Evolutionary conservation across 2,888 invertebrate species (phyloP).

Genomic region (Drosophila yooni): DNA sequence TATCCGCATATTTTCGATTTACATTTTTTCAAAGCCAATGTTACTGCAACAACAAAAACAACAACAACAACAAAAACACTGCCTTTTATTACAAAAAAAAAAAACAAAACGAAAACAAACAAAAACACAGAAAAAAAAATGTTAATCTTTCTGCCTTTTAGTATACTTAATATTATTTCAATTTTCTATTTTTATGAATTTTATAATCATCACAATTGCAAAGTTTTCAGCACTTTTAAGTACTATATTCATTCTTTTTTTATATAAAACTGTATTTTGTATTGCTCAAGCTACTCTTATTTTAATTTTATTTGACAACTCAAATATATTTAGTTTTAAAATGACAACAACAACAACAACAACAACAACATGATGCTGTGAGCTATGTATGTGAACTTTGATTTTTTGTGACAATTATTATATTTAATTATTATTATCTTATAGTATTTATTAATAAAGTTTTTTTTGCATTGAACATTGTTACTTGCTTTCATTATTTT

Average conservation of each 20-base stretch:
- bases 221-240: constrained; percentile 19
- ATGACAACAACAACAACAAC: not conserved
- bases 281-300: constrained; percentile 36
- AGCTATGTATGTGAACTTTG: constrained; percentile 72
- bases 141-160: constrained; percentile 28
- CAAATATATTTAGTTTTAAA: constrained; percentile 37
- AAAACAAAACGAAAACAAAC: constrained; percentile 31
- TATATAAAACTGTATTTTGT: constrained; percentile 11
- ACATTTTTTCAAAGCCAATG: constrained; percentile 27
- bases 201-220: constrained; percentile 67
- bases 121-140: constrained; percentile 41
- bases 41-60: constrained; percentile 56
- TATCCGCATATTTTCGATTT: constrained; percentile 26
- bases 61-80: constrained; percentile 58
- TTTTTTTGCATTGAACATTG: constrained; percentile 63
- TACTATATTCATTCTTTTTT: constrained; percentile 16
- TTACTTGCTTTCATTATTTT: constrained; percentile 22
- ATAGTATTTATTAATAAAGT: constrained; percentile 77
- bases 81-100: constrained; percentile 53
- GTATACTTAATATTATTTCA: constrained; percentile 22
- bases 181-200: constrained; percentile 13
- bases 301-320: constrained; percentile 23
- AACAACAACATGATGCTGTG: constrained; percentile 65
- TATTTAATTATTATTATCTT: constrained; percentile 60
- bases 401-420: constrained; percentile 61